A percentile compares a stretch with the other conserved stretches of the same genome.
phyloP scores from a whole-genome alignment of 2,113 vertebrate species.

The Plecturocebus donacophilus region DNA sequence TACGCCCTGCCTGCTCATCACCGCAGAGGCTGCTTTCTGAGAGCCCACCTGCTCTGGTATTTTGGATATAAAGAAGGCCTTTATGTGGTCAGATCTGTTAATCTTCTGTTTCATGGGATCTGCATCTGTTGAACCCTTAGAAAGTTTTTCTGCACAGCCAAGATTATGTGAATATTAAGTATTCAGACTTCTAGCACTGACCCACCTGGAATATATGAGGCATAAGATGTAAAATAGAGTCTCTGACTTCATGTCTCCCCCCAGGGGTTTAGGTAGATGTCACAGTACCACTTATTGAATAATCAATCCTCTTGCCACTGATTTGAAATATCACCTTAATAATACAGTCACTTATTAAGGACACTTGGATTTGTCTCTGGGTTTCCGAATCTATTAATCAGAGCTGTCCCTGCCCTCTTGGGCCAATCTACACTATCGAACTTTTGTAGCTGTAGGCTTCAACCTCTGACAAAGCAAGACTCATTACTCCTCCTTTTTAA shows the following conservation, averaged over 20 bases:
- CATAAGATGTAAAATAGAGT: background rate
- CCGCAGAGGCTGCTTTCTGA: fast-evolving
- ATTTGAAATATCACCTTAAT: constrained; percentile 31
- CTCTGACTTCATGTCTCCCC: background rate
- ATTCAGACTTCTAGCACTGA: background rate
- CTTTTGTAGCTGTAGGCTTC: background rate
- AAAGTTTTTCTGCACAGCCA: background rate
- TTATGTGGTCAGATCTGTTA: background rate
- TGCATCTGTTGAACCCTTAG: background rate
- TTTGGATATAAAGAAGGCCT: background rate
- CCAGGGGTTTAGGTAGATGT: background rate
- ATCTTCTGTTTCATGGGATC: fast-evolving
- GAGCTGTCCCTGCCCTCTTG: background rate
- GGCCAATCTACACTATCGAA: background rate
- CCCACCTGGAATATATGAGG: background rate
- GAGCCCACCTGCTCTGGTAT: fast-evolving
- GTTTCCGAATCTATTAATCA: background rate
- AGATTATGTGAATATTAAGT: background rate
- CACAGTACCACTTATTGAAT: background rate
- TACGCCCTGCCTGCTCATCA: fast-evolving
- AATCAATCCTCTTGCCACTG: background rate
- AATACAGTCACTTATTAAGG: background rate
- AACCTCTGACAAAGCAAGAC: background rate
- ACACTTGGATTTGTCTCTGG: background rate
- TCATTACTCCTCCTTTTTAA: background rate